phyloP scores from a whole-genome alignment of 2,888 invertebrate genomes.

The Lymantria monacha region DNA sequence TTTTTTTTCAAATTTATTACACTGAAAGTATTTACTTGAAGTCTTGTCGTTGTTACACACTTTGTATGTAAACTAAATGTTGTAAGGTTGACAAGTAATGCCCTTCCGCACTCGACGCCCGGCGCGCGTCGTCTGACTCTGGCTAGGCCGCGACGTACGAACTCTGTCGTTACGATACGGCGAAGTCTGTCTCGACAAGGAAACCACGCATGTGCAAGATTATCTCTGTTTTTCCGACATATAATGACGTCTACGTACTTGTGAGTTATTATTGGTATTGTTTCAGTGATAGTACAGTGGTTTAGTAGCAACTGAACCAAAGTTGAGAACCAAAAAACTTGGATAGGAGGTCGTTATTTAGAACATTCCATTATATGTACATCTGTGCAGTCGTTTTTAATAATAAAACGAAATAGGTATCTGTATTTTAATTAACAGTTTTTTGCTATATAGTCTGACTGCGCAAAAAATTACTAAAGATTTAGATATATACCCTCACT shows the following conservation, averaged over 20 bases:
- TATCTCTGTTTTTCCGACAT: conserved; percentile 61
- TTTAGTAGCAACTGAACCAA: no score
- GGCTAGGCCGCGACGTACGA: conserved; percentile 25
- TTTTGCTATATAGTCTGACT: no score
- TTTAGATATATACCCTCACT: no score
- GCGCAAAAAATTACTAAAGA: no score
- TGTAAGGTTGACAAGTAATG: conserved; percentile 32
- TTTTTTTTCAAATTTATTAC: not conserved
- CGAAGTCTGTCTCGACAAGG: conserved; percentile 51
- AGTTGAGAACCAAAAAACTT: no score
- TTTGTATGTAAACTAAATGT: conserved; percentile 21
- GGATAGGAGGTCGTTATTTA: no score
- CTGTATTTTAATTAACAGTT: no score
- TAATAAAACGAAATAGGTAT: no score
- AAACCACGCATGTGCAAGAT: conserved; percentile 73
- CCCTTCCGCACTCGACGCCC: conserved; percentile 62
- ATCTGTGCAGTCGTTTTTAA: no score
- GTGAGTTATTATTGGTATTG: not conserved
- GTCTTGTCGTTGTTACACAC: not conserved
- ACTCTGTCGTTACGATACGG: conserved; percentile 42
- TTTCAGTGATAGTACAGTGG: no score
- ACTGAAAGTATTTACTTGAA: not conserved
- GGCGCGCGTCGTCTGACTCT: conserved; percentile 60
- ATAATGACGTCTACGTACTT: conserved; percentile 37
- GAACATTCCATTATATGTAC: no score